Conservation (phyloP, 2,113 vertebrate genomes). For the Spermophilus dauricus region DNA sequence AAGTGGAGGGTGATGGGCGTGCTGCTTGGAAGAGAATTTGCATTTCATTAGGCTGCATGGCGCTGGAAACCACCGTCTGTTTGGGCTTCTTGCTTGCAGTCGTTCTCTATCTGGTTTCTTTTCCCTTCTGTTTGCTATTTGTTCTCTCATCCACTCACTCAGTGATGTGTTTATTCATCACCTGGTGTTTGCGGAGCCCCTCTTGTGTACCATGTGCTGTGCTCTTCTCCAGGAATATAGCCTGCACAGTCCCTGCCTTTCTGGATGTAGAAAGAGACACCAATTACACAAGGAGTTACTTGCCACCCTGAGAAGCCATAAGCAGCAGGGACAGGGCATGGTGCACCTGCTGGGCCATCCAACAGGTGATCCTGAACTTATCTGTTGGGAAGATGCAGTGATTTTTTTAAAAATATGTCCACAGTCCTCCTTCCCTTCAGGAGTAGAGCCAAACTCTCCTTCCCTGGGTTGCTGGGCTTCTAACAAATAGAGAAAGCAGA, state of each 20-base stretch:
- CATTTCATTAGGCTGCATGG: not conserved
- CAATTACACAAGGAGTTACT: not conserved
- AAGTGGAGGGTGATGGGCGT: not conserved
- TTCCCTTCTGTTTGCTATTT: not conserved
- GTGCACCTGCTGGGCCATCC: rapidly evolving
- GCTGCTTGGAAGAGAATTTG: not conserved
- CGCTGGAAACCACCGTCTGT: rapidly evolving
- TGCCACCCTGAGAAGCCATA: rapidly evolving
- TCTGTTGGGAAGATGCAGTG: not conserved
- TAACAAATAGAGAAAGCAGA: not conserved
- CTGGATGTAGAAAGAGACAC: not conserved
- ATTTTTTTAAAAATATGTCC: not conserved
- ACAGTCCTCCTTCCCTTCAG: not conserved
- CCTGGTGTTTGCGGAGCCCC: not conserved
- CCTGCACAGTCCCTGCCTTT: not conserved
- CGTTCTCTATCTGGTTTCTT: not conserved
- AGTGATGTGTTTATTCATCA: not conserved
- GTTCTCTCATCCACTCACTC: not conserved
- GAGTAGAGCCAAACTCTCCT: not conserved
- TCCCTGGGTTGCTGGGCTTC: not conserved
- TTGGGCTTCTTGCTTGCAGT: not conserved
- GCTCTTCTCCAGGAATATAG: too few species aligned
- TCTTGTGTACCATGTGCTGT: not conserved
- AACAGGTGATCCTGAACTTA: not conserved
- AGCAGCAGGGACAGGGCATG: not conserved